These are phyloP conservation scores for Piliocolobus tephrosceles DNA, from an alignment of 2,113 vertebrate species.

Conservation along the genomic window DNA sequence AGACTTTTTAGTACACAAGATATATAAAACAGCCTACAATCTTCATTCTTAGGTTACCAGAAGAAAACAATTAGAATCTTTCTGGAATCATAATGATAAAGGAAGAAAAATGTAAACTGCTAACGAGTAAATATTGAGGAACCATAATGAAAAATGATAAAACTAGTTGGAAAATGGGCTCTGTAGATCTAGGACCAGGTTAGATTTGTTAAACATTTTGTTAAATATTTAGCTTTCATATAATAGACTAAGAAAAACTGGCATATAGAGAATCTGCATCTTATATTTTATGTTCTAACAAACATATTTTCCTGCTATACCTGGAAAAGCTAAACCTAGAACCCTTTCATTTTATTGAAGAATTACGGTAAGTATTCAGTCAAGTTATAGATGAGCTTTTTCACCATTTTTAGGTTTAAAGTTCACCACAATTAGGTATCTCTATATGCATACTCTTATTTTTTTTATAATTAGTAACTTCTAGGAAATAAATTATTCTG, in stretches of 20 bases:
- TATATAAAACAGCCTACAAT: background rate
- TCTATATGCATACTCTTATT: background rate
- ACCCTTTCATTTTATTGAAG: background rate
- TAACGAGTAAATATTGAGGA: conserved; percentile 42
- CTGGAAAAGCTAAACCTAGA: background rate
- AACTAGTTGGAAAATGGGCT: background rate
- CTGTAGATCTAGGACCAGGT: background rate
- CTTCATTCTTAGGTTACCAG: background rate
- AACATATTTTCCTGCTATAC: background rate
- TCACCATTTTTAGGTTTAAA: conserved; percentile 18
- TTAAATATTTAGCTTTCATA: conserved; percentile 46
- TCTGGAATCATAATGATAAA: background rate
- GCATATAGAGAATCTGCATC: background rate
- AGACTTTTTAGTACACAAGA: background rate
- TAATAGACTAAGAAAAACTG: conserved; percentile 43
- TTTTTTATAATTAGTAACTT: background rate
- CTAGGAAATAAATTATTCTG: background rate
- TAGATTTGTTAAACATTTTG: background rate
- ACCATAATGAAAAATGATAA: background rate
- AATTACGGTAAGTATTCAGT: conserved; percentile 1
- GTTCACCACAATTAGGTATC: background rate
- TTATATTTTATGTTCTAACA: conserved; percentile 42
- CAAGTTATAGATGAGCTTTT: background rate
- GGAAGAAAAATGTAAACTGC: background rate
- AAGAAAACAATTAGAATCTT: conserved; percentile 25